Percentiles rank a stretch among this genome's conserved stretches.
These are phyloP conservation scores for Myripristis murdjan DNA, from an alignment of 2,797 vertebrate genomes.

Conservation along the genomic window DNA sequence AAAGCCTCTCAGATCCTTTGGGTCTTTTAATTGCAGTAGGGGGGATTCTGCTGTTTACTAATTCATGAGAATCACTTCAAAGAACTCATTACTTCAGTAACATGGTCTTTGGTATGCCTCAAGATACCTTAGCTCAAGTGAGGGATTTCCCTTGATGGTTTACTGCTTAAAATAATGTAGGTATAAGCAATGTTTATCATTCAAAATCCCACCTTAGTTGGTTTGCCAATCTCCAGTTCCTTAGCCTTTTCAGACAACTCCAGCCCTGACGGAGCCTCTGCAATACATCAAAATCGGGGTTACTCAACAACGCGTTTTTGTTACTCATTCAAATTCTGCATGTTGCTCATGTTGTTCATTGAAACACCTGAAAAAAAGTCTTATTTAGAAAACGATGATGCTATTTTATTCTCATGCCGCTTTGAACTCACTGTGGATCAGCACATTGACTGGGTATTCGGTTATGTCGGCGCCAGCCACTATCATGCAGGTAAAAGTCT, in stretches of 20 bases:
- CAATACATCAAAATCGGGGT: conserved; percentile 39
- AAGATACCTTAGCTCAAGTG: conserved; percentile 49
- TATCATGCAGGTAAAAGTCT: conserved; percentile 93
- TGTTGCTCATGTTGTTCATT: conserved; percentile 19
- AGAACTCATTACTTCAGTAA: conserved; percentile 79
- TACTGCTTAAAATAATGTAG: conserved; percentile 64
- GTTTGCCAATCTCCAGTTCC: conserved; percentile 92
- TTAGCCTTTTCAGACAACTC: conserved; percentile 87
- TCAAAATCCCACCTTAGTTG: conserved; percentile 88
- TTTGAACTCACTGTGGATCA: conserved; percentile 93
- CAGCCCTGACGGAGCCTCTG: conserved; percentile 90
- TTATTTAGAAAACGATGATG: background rate
- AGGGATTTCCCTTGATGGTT: conserved; percentile 64
- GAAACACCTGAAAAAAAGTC: conserved; percentile 1
- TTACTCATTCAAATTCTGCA: conserved; percentile 6
- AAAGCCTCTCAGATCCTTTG: conserved; percentile 72
- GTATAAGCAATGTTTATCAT: conserved; percentile 66
- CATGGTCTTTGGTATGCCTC: conserved; percentile 59
- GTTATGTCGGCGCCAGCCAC: conserved; percentile 82
- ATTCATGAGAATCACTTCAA: conserved; percentile 83
- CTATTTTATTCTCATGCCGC: background rate
- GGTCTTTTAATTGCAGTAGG: conserved; percentile 76
- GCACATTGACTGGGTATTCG: conserved; percentile 87
- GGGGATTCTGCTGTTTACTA: conserved; percentile 71
- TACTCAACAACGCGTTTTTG: conserved; percentile 20